phyloP scores from a whole-genome alignment of 2,113 vertebrate species.

The Bos taurus region ARS-UCD2.0 NC_037336.1:89520001-89520500 shows the following conservation, averaged over 20 bases:
- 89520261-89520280: neutral
- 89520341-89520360: no score
- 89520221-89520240: neutral
- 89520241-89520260: neutral
- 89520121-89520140: neutral
- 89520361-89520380: neutral
- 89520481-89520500: neutral
- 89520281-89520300: neutral
- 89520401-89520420: neutral
- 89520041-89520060: neutral
- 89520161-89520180: neutral
- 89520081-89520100: neutral
- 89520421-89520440: neutral
- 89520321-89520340: neutral
- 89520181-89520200: neutral
- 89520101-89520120: neutral
- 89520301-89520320: fast-evolving
- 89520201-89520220: fast-evolving
- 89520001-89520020: neutral
- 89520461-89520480: neutral
- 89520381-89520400: neutral
- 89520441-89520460: neutral
- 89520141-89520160: neutral
- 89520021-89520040: neutral
- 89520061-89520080: neutral